Base-by-base conservation (phyloP, 2,888 invertebrate species). In the Scaptomyza parva region DNA sequence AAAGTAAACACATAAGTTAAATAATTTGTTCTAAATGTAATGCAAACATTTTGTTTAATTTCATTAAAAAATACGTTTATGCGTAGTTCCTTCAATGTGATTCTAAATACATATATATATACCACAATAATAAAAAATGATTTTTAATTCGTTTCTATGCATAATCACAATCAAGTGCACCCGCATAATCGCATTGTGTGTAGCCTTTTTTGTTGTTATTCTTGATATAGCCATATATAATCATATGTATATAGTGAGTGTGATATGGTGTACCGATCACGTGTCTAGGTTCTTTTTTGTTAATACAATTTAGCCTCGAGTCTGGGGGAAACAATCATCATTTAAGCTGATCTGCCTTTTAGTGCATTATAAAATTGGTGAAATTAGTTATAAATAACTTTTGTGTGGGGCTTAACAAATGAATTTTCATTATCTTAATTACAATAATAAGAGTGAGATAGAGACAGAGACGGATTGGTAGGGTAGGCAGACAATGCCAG, bases 21-120 rank as follows among this genome's bases (percentile, higher is more conserved):
- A 62, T 24, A 48, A 70, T 72, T 75, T 59, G 41, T 50, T 57
- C 75, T 69, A 71, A 58, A 51, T 58, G 14, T 61, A n/a, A 51
- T 57, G 37, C 51, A 39, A 58, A 51, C 50, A 45, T 37, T 37
- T 6, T 51, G 50, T 39, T 37, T 6, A 51, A 33, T 37, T 59
- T 1, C 9, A 18, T 47, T 47, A 7, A 26, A 20, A 50, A 40
- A 39, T 40, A 59, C 55, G 54, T 33, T 47, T 17, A 40, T 67
- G 35, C 66, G 67, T 51, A 33, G 40, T 20, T 41, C 12, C 44
- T 45, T 40, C 33, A 45, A 20, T 45, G 57, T 59, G 68, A 50
- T 50, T 28, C 12, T 20, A 58, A 40, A 63, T 63, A 33, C 61
- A 44, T 39, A 18, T n/a, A 35, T 35, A 35, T 26, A 11, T 26